Base-by-base conservation (phyloP, 2,113 vertebrate genomes). In the Lagenorhynchus albirostris region DNA sequence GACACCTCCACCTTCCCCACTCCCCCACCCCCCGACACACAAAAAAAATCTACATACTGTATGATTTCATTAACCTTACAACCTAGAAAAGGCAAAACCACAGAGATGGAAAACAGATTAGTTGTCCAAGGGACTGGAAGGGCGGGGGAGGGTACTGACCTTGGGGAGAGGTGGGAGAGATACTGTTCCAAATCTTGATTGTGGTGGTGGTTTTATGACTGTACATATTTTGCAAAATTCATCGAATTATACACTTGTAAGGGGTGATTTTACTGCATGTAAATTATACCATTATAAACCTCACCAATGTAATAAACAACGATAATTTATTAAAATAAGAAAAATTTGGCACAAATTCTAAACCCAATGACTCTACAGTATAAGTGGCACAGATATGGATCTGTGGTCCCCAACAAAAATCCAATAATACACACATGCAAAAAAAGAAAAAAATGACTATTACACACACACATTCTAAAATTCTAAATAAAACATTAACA, bases 251-350 rank as follows among this genome's bases (percentile, higher is more conserved):
- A 53, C 20, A 70, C 17, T 84, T 50, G 58, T 26, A 89, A n/a
- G 26, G 21, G 33, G 33, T 74, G 41, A 76, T 60, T 80, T 77
- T 88, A 88, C 12, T 31, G 12, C 26, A 68, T 26, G 17, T 14
- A n/a, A 91, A 88, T 92, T 76, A 92, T 41, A 25, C 29, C 25
- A 10, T 41, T 38, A 55, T 15, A 84, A 84, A 65, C 44, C 6
- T 38, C 25, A 33, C 20, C 41, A 14, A 71, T 41, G 15, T 4
- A 87, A n/a, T 2, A 5, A 93, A 38, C 33, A 68, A 8, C 17
- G 31, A 63, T 26, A 60, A 12, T 80, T 92, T 7, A 92, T 73
- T 94, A 89, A 87, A 93, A 92, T 63, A 83, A 60, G 26, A 65
- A 86, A 83, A 94, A 65, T 23, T 10, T 60, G 31, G 26, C 47